Base-by-base conservation (phyloP, 2,888 invertebrate species). In the Cyclophora punctaria region DNA sequence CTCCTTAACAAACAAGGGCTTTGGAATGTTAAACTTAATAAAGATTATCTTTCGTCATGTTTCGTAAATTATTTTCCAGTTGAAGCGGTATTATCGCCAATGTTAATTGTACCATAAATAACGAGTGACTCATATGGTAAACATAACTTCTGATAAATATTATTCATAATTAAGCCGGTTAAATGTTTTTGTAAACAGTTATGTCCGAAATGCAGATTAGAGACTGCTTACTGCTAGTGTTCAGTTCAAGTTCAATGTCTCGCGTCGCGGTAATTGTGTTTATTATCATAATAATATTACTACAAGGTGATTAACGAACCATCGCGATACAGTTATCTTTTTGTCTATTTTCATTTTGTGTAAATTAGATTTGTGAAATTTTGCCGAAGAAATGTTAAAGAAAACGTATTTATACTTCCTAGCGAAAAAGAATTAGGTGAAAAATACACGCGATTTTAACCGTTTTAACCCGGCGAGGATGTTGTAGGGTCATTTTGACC, bases 261-360 rank as follows among this genome's bases (percentile, higher is more conserved):
- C 62, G 55, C 65, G 72, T 73, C 69, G 63, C 57, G 68, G 65
- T 83, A 81, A 84, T 84, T 84, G 80, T 79, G 81, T 85, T 75
- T 78, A 85, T 86, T 86, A 84, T 68, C 84, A 86, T 86, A 83
- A 78, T 73, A 70, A 61, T 69, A 79, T 75, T 67, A 20, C 20
- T 20, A 73, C 77, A 77, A 70, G 69, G 67, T 63, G 74, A 60
- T 66, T 69, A 78, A 76, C 84, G 78, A 78, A 81, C 81, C 83
- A 66, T 74, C 66, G 61, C 68, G 53, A 59, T 75, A 80, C 79
- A 65, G 78, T 78, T 71, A 66, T 64, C 59, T 55, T 66, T 69
- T 66, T 74, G 67, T 67, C 63, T 60, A 53, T 37, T 5, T 5
- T 37, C 64, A 56, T 59, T 60, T 64, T 62, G 63, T 55, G 50